Conservation (phyloP, 1,140 invertebrate species). For the Chlorops oryzae region DNA sequence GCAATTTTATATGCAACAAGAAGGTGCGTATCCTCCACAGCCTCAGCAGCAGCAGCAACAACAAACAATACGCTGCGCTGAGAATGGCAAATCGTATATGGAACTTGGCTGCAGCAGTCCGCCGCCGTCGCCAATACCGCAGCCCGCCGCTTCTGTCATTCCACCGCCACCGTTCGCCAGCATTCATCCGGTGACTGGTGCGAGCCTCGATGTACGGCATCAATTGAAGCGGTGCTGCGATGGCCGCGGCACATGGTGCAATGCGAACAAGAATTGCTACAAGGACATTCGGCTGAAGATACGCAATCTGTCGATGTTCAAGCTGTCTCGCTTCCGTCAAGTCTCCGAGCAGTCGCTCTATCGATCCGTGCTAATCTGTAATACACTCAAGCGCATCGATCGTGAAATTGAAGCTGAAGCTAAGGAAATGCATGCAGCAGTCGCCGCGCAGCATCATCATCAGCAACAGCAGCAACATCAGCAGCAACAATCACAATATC, state of each 20-base stretch:
- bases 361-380: constrained; percentile 89
- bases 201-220: constrained; percentile 20
- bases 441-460: constrained; percentile 31
- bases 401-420: constrained; percentile 80
- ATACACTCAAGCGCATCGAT: constrained; percentile 85
- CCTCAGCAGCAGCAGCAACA: constrained; percentile 48
- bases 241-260: constrained; percentile 68
- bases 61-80: constrained; percentile 78
- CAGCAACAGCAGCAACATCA: constrained; percentile 20
- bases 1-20: constrained; percentile 23
- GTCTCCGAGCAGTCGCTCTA: constrained; percentile 84
- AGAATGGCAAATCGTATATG: constrained; percentile 84
- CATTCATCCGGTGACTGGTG: constrained; percentile 3
- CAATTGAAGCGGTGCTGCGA: constrained; percentile 63
- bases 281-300: constrained; percentile 79
- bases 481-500: constrained; percentile 30
- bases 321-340: constrained; percentile 80
- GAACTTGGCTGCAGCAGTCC: constrained; percentile 69
- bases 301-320: constrained; percentile 87
- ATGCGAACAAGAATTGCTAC: constrained; percentile 68
- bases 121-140: constrained; percentile 8
- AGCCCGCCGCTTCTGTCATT: too few relatives aligned
- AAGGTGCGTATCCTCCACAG: constrained; percentile 12
- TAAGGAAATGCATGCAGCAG: constrained; percentile 51
- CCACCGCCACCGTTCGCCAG: constrained; percentile 5